Conservation (phyloP, 2,797 vertebrate genomes). For the Gallinago stenura region DNA sequence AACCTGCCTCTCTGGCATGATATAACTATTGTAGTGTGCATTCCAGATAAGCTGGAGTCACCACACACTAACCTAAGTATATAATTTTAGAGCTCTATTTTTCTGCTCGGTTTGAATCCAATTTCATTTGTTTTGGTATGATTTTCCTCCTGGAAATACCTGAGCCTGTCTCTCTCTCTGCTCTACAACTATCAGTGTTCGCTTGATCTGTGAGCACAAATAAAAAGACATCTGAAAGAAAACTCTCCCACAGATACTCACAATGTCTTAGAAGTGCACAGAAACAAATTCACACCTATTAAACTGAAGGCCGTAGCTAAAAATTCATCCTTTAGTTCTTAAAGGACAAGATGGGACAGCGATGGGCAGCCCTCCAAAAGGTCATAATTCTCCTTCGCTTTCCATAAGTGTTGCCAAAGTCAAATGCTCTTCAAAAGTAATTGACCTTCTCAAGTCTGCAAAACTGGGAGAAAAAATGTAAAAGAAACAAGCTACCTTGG, state of each 20-base stretch:
- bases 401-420: conserved; percentile 63
- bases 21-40: conserved; percentile 34
- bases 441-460: conserved; percentile 64
- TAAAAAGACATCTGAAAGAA: conserved; percentile 34
- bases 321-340: conserved; percentile 45
- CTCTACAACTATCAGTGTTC: conserved; percentile 15
- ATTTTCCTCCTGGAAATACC: conserved; percentile 67
- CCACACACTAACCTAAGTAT: conserved; percentile 37
- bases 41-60: conserved; percentile 63
- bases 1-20: conserved; percentile 40
- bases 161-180: conserved; percentile 30
- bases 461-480: conserved; percentile 63
- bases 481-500: conserved; percentile 71
- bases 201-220: conserved; percentile 55
- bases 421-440: conserved; percentile 67
- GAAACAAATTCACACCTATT: conserved; percentile 63
- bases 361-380: conserved; percentile 65
- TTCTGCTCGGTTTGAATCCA: conserved; percentile 58
- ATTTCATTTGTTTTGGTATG: conserved; percentile 43
- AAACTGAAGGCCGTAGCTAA: background rate
- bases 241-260: conserved; percentile 2
- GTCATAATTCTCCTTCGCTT: conserved; percentile 57
- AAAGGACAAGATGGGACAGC: conserved; percentile 58
- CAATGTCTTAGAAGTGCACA: background rate
- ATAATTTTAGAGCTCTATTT: conserved; percentile 47